phyloP scores from a whole-genome alignment of 2,797 vertebrate species.

The Parauchenoglanis ngamensis region DNA sequence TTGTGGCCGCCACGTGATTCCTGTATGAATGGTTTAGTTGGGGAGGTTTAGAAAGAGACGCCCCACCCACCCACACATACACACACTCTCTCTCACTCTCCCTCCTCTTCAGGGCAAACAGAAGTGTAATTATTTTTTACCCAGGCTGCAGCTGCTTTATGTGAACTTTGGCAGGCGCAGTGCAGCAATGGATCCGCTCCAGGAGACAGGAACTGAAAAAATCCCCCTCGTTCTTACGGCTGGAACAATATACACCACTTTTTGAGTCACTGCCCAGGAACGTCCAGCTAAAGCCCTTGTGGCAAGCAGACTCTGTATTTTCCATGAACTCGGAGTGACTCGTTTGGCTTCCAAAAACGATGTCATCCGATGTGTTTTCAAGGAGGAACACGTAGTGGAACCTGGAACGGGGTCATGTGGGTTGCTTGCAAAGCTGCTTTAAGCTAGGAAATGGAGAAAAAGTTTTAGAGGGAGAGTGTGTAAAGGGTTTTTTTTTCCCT shows the following conservation, averaged over 20 bases:
- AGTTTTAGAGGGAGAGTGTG: constrained; percentile 4
- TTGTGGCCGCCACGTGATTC: constrained; percentile 35
- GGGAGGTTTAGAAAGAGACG: constrained; percentile 40
- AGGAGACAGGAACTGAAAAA: constrained; percentile 59
- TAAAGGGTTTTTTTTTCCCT: constrained; percentile 17
- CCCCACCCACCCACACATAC: constrained; percentile 27
- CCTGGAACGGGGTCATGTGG: constrained; percentile 43
- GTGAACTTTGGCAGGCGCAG: constrained; percentile 54
- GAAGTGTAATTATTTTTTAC: constrained; percentile 58
- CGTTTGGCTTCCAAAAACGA: constrained; percentile 49
- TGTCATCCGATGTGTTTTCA: constrained; percentile 61
- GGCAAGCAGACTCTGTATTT: constrained; percentile 60
- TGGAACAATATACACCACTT: constrained; percentile 58
- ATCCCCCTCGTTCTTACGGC: constrained; percentile 36
- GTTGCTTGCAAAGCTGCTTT: constrained; percentile 30
- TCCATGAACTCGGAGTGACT: constrained; percentile 57
- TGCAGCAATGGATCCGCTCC: constrained; percentile 39
- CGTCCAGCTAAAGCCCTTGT: constrained; percentile 50
- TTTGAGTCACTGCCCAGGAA: constrained; percentile 56
- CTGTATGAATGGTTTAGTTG: constrained; percentile 42
- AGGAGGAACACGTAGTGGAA: constrained; percentile 60
- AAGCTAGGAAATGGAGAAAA: constrained; percentile 26
- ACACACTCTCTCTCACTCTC: background rate
- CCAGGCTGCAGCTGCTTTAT: constrained; percentile 58
- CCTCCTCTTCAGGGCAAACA: constrained; percentile 45